Evolutionary conservation across 2,888 invertebrate genomes (phyloP).

Genomic region (Trichopoda pennipes): DNA sequence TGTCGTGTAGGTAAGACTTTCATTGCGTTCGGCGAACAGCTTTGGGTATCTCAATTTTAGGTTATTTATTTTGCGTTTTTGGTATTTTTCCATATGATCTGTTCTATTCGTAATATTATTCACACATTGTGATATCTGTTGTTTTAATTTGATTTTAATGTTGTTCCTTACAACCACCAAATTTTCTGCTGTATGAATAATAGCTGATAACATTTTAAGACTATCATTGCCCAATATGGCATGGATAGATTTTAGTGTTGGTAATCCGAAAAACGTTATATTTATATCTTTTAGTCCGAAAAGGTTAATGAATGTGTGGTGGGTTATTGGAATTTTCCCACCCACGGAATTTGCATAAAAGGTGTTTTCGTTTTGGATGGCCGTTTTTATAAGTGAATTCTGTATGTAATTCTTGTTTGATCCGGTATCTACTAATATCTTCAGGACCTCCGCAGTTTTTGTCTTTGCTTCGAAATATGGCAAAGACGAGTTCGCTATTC

Average conservation of each 20-base stretch:
- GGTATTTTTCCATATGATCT: too few relatives aligned
- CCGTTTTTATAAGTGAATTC: conserved; percentile 6
- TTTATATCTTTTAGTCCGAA: neutral
- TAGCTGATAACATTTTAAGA: neutral
- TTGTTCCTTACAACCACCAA: conserved; percentile 12
- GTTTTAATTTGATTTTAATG: conserved; percentile 18
- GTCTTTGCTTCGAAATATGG: too few relatives aligned
- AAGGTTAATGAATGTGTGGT: conserved; percentile 15
- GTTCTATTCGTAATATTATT: conserved; percentile 23
- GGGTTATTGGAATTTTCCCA: conserved; percentile 1
- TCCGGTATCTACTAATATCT: conserved; percentile 9
- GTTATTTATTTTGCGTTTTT: conserved; percentile 2
- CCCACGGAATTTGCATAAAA: conserved; percentile 8
- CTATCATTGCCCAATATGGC: conserved; percentile 3
- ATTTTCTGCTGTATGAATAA: conserved; percentile 24
- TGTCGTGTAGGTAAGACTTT: neutral
- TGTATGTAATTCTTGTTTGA: too few relatives aligned
- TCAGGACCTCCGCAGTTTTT: too few relatives aligned
- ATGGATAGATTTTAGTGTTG: conserved; percentile 1
- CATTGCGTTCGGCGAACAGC: neutral
- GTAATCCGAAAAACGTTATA: neutral
- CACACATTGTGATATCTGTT: conserved; percentile 7
- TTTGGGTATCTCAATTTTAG: conserved; percentile 7
- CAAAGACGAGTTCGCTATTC: too few relatives aligned
- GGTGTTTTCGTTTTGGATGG: neutral